Base-by-base conservation (phyloP, 2,888 invertebrate genomes). In the Drosophila siamana region DNA sequence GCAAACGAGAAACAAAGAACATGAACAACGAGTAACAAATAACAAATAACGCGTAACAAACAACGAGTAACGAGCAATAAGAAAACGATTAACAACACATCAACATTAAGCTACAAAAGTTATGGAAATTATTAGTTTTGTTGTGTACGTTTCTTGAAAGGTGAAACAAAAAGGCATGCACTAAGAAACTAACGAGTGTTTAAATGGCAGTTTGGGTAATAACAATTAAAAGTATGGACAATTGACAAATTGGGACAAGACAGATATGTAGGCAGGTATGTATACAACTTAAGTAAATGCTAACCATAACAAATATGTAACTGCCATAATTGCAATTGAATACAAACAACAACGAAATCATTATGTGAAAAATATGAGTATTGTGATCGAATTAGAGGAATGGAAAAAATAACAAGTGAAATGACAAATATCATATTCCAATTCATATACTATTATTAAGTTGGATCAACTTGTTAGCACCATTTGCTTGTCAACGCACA, bases 241-340 rank as follows among this genome's bases (percentile, higher is more conserved):
- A 36, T 13, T n/a, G 36, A 38, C 13, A 13, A n/a, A 4, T 43
- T 43, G 28, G 26, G 55, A 61, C 60, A 61, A 61, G 61, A 55
- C 44, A 60, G 33, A 30, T 44, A 55, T 41, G 46, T 66, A 72
- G 11, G 28, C 7, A 4, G 22, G n/a, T 36, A 40, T 36, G 15
- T 60, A 11, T 52, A 46, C 38, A 55, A 61, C 36, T 46, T 54
- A 47, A 48, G 40, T 50, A 64, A 59, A 33, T 50, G 13, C 51
- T 33, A 44, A 46, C 11, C 26, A 62, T 24, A 55, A 56, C 63
- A 63, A 55, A 63, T 63, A 56, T 56, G 33, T 70, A 76, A 69
- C 69, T 61, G 66, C 52, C 38, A 38, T 36, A 46, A 52, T 44
- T 59, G 36, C 50, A 43, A 64, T 51, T 33, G 19, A 55, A 41